Percentiles rank a stretch among this genome's conserved stretches.
Evolutionary conservation across 2,888 invertebrate species (phyloP).

Genomic region (Trichacis sp.): DNA sequence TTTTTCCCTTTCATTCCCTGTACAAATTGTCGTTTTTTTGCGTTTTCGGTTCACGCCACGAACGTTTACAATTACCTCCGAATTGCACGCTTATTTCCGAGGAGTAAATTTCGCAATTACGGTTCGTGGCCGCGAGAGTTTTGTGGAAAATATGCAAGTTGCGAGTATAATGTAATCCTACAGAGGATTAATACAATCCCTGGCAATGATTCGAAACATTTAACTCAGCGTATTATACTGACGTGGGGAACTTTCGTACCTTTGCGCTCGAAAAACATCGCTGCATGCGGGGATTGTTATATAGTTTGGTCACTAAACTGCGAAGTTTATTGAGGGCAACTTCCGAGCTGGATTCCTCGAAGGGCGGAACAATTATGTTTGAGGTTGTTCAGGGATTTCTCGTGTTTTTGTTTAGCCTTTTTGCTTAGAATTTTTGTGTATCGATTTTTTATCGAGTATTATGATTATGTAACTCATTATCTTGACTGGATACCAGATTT

Average conservation of each 20-base stretch:
- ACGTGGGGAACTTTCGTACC: background rate
- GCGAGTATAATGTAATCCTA: background rate
- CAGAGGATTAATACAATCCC: background rate
- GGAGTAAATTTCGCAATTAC: slow-evolving; percentile 3
- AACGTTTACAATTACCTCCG: background rate
- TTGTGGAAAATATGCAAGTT: background rate
- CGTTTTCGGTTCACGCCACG: background rate
- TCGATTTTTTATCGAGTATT: no score
- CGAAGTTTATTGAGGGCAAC: no score
- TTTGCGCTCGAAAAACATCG: no score
- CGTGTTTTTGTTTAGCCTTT: no score
- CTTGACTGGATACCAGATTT: no score
- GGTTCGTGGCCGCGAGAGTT: background rate
- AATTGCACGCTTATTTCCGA: background rate
- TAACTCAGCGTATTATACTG: background rate
- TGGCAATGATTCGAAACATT: background rate
- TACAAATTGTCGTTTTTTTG: background rate
- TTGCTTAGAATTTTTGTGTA: no score
- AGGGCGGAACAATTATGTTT: no score
- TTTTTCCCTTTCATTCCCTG: background rate
- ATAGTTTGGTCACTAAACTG: no score
- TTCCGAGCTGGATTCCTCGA: no score
- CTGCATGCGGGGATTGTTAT: no score
- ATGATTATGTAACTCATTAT: no score
- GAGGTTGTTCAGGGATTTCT: no score